phyloP scores from a whole-genome alignment of 2,113 vertebrate species.

The Hippocampus barbouri region DNA sequence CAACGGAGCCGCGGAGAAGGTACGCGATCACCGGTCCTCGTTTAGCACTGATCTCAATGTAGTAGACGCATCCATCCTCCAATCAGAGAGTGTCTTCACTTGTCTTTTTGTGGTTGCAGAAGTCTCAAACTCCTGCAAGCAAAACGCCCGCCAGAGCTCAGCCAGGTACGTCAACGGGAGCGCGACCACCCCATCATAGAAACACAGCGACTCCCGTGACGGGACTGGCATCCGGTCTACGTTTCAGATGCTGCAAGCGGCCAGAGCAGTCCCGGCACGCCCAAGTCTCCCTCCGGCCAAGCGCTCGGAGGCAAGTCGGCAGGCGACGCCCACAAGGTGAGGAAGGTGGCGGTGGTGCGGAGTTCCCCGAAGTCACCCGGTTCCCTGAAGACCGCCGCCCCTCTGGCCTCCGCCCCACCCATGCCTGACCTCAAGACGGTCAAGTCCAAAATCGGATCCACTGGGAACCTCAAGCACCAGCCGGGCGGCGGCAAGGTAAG shows the following conservation, averaged over 20 bases:
- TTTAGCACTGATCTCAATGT: background rate
- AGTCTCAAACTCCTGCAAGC: slow-evolving; percentile 74
- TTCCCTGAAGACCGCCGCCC: slow-evolving; percentile 81
- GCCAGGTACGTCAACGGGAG: slow-evolving; percentile 38
- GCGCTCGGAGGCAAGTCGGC: slow-evolving; percentile 75
- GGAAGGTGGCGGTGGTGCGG: slow-evolving; percentile 93
- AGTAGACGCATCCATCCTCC: background rate
- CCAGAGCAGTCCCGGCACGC: slow-evolving; percentile 91
- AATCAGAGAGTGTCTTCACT: background rate
- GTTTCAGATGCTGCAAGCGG: slow-evolving; percentile 79
- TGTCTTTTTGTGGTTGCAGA: slow-evolving; percentile 53
- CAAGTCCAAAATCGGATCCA: slow-evolving; percentile 92
- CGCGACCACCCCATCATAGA: background rate
- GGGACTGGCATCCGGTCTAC: no score
- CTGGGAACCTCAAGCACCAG: slow-evolving; percentile 93
- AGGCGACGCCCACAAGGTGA: slow-evolving; percentile 84
- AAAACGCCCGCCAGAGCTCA: slow-evolving; percentile 80
- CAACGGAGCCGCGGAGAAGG: slow-evolving; percentile 66
- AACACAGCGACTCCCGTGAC: no score
- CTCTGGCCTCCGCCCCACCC: slow-evolving; percentile 69
- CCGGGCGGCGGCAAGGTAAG: slow-evolving; percentile 92
- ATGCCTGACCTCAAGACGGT: slow-evolving; percentile 93
- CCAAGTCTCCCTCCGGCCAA: slow-evolving; percentile 86
- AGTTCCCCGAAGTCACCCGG: slow-evolving; percentile 91
- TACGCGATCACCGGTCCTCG: slow-evolving; percentile 26